These are phyloP conservation scores for Agriopis aurantiaria DNA, from an alignment of 2,888 invertebrate genomes.

Conservation along the genomic window DNA sequence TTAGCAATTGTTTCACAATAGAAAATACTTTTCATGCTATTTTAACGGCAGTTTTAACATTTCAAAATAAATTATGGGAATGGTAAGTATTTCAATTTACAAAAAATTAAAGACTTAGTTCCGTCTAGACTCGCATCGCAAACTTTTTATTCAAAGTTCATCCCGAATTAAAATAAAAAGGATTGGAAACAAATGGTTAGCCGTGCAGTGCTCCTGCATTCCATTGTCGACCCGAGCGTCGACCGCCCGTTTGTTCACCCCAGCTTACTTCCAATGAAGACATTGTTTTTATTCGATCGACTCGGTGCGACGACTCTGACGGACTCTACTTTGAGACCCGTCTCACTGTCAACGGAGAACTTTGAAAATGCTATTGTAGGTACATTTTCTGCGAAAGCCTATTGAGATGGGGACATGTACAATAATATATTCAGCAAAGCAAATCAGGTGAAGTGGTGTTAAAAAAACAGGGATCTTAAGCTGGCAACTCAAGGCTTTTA, in stretches of 20 bases:
- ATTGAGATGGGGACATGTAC: background rate
- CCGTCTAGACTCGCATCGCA: slow-evolving; percentile 1
- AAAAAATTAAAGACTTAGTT: slow-evolving; percentile 7
- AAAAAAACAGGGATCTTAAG: too few relatives aligned
- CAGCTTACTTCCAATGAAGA: slow-evolving; percentile 40
- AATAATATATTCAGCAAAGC: background rate
- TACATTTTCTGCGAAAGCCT: background rate
- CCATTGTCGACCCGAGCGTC: slow-evolving; percentile 39
- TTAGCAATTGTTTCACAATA: too few relatives aligned
- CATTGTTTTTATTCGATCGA: slow-evolving; percentile 47
- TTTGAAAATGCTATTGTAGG: background rate
- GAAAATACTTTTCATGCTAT: background rate
- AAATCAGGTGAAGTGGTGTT: background rate
- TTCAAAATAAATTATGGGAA: background rate
- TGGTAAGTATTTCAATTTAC: slow-evolving; percentile 2
- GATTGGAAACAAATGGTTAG: slow-evolving; percentile 39
- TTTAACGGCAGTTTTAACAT: background rate
- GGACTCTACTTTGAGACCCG: slow-evolving; percentile 16
- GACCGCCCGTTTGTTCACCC: slow-evolving; percentile 48
- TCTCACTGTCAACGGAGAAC: background rate
- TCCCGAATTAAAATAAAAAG: slow-evolving; percentile 33
- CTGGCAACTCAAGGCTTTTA: too few relatives aligned
- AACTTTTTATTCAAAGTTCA: slow-evolving; percentile 29
- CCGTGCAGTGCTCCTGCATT: slow-evolving; percentile 38
- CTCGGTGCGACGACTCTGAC: slow-evolving; percentile 30